A percentile compares a stretch with the other conserved stretches of the same genome.
phyloP scores from a whole-genome alignment of 2,888 invertebrate genomes.

The Pseudanteris insignis region DNA sequence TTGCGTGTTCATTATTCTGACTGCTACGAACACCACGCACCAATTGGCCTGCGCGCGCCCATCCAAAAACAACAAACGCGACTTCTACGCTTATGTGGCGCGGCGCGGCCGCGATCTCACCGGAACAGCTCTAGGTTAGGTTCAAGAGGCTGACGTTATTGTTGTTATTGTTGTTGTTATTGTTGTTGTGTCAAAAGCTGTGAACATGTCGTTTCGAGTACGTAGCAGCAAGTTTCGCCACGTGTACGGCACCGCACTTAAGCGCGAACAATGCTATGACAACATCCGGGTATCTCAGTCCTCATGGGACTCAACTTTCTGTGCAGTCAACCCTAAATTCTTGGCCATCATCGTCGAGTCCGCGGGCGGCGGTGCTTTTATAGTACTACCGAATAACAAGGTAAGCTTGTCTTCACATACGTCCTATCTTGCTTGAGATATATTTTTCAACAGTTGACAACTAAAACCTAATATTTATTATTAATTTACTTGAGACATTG shows the following conservation, averaged over 20 bases:
- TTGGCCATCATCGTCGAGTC: slow-evolving; percentile 97
- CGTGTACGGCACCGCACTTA: slow-evolving; percentile 89
- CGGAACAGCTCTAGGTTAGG: slow-evolving; percentile 15
- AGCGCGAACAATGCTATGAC: slow-evolving; percentile 97
- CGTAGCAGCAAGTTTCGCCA: slow-evolving; percentile 98
- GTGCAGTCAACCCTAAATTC: slow-evolving; percentile 98
- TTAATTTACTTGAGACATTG: no score
- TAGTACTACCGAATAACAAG: slow-evolving; percentile 93
- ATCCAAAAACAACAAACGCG: background rate
- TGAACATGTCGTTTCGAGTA: slow-evolving; percentile 90
- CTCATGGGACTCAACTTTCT: slow-evolving; percentile 98
- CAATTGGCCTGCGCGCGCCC: no score
- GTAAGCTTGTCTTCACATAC: no score
- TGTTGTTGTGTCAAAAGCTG: slow-evolving; percentile 37
- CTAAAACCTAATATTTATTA: no score
- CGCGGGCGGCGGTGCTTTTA: slow-evolving; percentile 95
- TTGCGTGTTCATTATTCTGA: no score
- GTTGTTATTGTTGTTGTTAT: slow-evolving; percentile 19
- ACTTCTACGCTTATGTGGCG: slow-evolving; percentile 11
- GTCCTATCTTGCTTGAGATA: no score
- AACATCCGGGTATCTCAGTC: slow-evolving; percentile 96
- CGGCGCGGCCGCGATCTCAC: slow-evolving; percentile 3
- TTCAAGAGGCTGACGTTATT: slow-evolving; percentile 16
- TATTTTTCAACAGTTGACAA: no score
- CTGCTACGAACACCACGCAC: no score